Percentiles rank a stretch among this genome's conserved stretches.
Conservation (phyloP, 2,113 vertebrate species). For the Psephotus haematonotus region DNA sequence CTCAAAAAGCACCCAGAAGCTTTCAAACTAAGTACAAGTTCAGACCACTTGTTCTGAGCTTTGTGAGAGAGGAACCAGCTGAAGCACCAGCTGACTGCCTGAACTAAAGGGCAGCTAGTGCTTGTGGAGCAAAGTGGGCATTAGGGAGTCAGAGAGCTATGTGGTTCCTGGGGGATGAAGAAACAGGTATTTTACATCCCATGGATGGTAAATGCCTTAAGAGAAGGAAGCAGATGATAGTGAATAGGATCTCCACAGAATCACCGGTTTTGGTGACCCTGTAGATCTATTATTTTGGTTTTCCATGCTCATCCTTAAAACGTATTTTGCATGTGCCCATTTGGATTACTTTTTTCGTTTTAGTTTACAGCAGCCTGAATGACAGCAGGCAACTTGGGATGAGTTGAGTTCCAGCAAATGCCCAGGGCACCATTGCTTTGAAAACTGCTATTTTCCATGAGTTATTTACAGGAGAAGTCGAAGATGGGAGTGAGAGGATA, state of each 20-base stretch:
- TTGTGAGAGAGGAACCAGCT: not conserved
- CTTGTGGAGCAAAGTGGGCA: not conserved
- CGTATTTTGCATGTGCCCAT: not conserved
- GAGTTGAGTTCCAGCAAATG: not conserved
- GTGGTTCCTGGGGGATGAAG: not conserved
- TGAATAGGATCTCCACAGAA: not conserved
- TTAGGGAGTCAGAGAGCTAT: not conserved
- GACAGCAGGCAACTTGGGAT: not conserved
- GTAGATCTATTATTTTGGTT: not conserved
- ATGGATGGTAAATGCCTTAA: not conserved
- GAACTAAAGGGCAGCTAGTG: not conserved
- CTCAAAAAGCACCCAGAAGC: not conserved
- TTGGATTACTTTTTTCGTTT: not conserved
- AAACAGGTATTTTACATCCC: not conserved
- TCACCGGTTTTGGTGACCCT: not conserved
- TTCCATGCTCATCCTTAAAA: not conserved
- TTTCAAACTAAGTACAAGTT: not conserved
- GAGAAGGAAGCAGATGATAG: not conserved
- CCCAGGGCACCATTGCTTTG: not conserved
- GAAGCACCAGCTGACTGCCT: not conserved
- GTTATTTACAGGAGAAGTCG: not conserved
- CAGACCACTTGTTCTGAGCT: not conserved
- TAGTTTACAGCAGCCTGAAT: not conserved
- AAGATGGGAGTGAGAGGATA: not conserved
- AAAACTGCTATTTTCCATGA: not conserved